phyloP scores from a whole-genome alignment of 2,888 invertebrate genomes.

The Bruchidius siliquastri region DNA sequence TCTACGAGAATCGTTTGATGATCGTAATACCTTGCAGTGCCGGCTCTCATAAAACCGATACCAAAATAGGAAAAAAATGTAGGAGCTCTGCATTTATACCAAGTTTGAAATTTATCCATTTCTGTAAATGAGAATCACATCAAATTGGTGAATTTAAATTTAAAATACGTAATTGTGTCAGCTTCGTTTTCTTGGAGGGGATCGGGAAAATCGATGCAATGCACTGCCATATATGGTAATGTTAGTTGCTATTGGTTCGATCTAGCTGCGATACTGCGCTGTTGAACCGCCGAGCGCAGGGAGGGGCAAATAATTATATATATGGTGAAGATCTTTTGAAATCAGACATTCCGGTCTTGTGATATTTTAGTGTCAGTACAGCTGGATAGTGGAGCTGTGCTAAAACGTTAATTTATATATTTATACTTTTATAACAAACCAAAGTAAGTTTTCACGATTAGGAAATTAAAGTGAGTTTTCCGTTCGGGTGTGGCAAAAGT shows the following conservation, averaged over 20 bases:
- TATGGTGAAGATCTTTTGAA: constrained; percentile 38
- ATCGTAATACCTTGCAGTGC: not conserved
- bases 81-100: not conserved
- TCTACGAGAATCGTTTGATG: not conserved
- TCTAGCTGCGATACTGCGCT: constrained; percentile 35
- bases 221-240: constrained; percentile 78
- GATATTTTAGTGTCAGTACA: constrained; percentile 37
- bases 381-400: constrained; percentile 32
- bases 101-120: not conserved
- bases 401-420: constrained; percentile 21
- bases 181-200: constrained; percentile 17
- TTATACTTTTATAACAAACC: constrained; percentile 33
- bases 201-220: constrained; percentile 54
- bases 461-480: constrained; percentile 3
- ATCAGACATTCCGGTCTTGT: constrained; percentile 42
- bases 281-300: constrained; percentile 44
- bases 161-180: not conserved
- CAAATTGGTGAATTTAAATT: not conserved
- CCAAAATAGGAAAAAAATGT: not conserved
- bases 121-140: not conserved
- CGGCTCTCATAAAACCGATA: not conserved
- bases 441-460: constrained; percentile 30
- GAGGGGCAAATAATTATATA: constrained; percentile 56
- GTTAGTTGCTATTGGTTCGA: constrained; percentile 61
- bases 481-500: not conserved